Evolutionary conservation across 2,113 vertebrate species (phyloP).

Genomic region (Pseudopipra pipra): DNA sequence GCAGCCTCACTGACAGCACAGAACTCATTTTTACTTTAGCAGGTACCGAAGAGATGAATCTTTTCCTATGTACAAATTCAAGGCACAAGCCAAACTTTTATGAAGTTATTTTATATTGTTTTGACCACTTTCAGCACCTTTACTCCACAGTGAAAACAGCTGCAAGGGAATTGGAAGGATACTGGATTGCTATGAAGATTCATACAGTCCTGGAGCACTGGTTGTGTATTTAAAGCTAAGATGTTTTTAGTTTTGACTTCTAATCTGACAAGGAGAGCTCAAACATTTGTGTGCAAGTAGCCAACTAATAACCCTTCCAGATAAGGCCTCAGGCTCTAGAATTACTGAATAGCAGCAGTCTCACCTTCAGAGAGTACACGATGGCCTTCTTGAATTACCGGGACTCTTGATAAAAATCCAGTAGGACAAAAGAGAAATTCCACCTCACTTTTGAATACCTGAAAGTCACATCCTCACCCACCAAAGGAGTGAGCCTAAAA

Average conservation of each 20-base stretch:
- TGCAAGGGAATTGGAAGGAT: background rate
- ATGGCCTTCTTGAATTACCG: conserved; percentile 53
- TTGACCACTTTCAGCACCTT: background rate
- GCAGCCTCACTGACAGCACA: background rate
- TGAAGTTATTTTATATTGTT: background rate
- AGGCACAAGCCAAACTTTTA: background rate
- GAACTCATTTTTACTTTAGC: background rate
- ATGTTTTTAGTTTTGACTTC: background rate
- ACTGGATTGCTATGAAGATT: background rate
- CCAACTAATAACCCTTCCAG: conserved; percentile 41
- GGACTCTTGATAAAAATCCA: conserved; percentile 62
- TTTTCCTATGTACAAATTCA: background rate
- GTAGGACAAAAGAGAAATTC: conserved; percentile 58
- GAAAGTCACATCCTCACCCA: background rate
- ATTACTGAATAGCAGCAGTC: conserved; percentile 19
- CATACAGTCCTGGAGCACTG: background rate
- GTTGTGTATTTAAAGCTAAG: background rate
- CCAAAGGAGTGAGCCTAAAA: background rate
- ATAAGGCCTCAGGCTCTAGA: conserved; percentile 45
- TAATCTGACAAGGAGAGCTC: background rate
- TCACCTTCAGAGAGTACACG: conserved; percentile 18
- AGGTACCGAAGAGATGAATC: background rate
- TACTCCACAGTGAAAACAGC: background rate
- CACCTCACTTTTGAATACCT: conserved; percentile 36
- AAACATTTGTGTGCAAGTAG: background rate